Conservation (phyloP, 1,140 invertebrate species). For the Maconellicoccus hirsutus region DNA sequence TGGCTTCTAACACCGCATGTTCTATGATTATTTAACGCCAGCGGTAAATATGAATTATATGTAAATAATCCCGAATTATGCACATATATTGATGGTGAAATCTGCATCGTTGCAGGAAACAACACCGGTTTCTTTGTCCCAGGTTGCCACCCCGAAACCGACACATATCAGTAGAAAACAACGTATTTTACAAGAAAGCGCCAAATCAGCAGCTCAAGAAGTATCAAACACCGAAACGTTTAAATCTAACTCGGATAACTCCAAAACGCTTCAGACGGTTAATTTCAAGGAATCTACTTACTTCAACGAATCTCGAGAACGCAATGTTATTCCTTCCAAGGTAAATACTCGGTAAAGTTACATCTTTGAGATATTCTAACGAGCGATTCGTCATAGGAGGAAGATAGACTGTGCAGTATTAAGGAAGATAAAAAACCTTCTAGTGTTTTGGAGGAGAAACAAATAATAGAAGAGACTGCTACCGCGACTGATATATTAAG, state of each 20-base stretch:
- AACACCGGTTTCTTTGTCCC: not conserved
- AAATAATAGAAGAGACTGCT: constrained; percentile 31
- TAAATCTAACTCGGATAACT: not conserved
- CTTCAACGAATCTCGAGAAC: not conserved
- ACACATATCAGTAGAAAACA: constrained; percentile 23
- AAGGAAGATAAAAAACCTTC: constrained; percentile 13
- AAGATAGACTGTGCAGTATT: not conserved
- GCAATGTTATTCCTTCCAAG: not conserved
- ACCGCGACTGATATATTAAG: constrained; percentile 37
- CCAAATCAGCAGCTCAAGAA: not conserved
- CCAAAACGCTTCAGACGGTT: not conserved
- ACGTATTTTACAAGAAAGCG: constrained; percentile 25
- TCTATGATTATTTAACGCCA: no score
- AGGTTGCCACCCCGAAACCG: not conserved
- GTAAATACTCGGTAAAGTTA: not conserved
- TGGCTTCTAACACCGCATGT: no score
- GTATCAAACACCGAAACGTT: not conserved
- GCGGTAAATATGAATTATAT: no score
- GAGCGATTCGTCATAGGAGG: not conserved
- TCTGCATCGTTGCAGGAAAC: no score
- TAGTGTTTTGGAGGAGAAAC: constrained; percentile 16
- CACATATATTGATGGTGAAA: no score
- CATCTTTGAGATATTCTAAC: not conserved
- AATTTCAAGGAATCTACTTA: not conserved
- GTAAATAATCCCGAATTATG: no score